Percentiles rank a stretch among this genome's conserved stretches.
These are phyloP conservation scores for Cheumatopsyche charites DNA, from an alignment of 1,140 invertebrate species.

Conservation along the genomic window DNA sequence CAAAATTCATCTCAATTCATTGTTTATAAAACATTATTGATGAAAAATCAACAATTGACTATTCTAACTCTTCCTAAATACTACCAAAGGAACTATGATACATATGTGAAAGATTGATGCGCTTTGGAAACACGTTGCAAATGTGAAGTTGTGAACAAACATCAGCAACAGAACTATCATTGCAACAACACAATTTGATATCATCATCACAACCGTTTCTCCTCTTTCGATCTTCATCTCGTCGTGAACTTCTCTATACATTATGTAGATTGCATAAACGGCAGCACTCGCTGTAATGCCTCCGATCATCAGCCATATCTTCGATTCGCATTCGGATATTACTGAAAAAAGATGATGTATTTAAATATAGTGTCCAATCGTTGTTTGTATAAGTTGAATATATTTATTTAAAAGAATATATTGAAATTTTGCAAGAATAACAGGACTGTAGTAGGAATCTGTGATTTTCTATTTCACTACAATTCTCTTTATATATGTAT, in stretches of 20 bases:
- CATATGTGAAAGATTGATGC: conserved; percentile 54
- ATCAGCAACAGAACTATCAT: conserved; percentile 53
- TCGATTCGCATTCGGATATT: conserved; percentile 52
- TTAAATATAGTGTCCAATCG: no score
- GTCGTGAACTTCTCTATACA: conserved; percentile 56
- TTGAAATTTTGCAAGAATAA: no score
- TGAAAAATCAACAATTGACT: no score
- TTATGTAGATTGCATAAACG: conserved; percentile 52
- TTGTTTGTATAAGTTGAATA: no score
- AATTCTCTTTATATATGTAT: no score
- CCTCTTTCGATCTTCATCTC: conserved; percentile 57
- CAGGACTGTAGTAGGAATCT: no score
- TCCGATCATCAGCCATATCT: conserved; percentile 54
- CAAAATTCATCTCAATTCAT: no score
- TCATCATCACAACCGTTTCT: conserved; percentile 55
- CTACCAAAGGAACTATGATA: background rate
- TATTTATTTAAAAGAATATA: no score
- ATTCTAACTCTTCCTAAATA: background rate
- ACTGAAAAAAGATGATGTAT: conserved; percentile 54
- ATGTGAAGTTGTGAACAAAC: conserved; percentile 54
- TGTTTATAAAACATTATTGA: no score
- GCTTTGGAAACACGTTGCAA: conserved; percentile 55
- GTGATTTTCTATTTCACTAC: no score
- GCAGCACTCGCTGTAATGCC: conserved; percentile 56
- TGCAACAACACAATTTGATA: conserved; percentile 54